Conservation (phyloP, 2,888 invertebrate genomes). For the Urechis unicinctus region DNA sequence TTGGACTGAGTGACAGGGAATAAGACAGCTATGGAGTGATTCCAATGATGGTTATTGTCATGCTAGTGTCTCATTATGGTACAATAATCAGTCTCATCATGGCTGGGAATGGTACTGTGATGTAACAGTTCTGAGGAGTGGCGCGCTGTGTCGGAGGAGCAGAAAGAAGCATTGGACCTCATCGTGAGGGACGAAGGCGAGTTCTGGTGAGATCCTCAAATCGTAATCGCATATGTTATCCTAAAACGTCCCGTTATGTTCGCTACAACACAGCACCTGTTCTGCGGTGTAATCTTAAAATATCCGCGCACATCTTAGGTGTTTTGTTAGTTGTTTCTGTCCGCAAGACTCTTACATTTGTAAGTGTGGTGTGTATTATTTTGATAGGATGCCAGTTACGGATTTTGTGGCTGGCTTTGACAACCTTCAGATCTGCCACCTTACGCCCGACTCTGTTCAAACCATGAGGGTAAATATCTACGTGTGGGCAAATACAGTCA, state of each 20-base stretch:
- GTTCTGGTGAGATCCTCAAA: conserved; percentile 66
- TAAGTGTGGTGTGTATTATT: neutral
- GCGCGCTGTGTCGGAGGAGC: conserved; percentile 78
- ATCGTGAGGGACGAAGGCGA: conserved; percentile 92
- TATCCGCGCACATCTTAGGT: no score
- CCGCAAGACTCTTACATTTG: no score
- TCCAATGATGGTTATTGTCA: no score
- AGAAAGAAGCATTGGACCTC: conserved; percentile 79
- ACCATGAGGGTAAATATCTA: conserved; percentile 20
- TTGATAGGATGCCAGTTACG: conserved; percentile 72
- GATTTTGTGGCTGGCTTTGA: conserved; percentile 79
- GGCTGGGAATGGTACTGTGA: no score
- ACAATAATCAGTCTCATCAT: no score
- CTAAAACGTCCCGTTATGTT: no score
- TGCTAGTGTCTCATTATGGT: neutral
- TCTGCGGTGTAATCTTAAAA: no score
- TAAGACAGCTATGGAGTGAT: no score
- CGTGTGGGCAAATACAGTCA: no score
- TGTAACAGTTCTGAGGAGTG: conserved; percentile 82
- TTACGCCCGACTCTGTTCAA: conserved; percentile 63
- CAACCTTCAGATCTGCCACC: conserved; percentile 89
- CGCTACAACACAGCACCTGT: no score
- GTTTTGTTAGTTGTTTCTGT: no score
- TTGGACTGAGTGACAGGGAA: no score
- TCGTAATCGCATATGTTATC: neutral